Evolutionary conservation across 2,113 vertebrate species (phyloP).

Genomic region (Aegithalos caudatus): DNA sequence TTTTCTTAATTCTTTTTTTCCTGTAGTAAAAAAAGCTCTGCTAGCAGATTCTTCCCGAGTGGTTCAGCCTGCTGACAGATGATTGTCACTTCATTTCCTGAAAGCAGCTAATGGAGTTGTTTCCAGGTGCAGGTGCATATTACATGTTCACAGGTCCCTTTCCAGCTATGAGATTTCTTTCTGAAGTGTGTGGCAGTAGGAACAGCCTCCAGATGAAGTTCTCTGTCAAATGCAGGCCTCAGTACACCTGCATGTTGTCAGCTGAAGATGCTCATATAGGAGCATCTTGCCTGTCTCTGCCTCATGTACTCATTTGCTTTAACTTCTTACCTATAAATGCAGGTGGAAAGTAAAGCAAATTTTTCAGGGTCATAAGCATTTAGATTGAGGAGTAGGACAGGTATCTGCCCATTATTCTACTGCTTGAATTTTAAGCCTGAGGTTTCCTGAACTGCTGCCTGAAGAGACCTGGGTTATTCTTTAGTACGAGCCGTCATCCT

Average conservation of each 20-base stretch:
- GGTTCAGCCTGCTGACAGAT: neutral
- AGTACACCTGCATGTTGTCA: neutral
- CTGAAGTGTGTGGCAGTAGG: neutral
- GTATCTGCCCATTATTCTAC: neutral
- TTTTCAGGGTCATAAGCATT: neutral
- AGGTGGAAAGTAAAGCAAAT: neutral
- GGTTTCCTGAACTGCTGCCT: neutral
- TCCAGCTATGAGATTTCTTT: neutral
- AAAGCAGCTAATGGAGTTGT: neutral
- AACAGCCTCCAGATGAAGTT: neutral
- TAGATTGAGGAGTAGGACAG: neutral
- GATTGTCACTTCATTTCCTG: neutral
- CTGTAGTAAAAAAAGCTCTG: neutral
- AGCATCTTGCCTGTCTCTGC: neutral
- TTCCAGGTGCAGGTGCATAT: neutral
- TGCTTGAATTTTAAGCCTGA: neutral
- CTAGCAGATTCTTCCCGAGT: neutral
- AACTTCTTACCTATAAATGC: neutral
- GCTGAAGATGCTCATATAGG: neutral
- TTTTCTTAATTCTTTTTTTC: neutral
- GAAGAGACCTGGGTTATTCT: neutral
- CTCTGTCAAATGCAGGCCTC: neutral
- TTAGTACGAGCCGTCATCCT: neutral
- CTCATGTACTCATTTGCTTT: neutral
- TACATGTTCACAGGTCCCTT: neutral